Percentiles rank a stretch among this genome's conserved stretches.
These are phyloP conservation scores for Neolamprologus brichardi DNA, from an alignment of 2,113 vertebrate genomes.

Conservation along the genomic window DNA sequence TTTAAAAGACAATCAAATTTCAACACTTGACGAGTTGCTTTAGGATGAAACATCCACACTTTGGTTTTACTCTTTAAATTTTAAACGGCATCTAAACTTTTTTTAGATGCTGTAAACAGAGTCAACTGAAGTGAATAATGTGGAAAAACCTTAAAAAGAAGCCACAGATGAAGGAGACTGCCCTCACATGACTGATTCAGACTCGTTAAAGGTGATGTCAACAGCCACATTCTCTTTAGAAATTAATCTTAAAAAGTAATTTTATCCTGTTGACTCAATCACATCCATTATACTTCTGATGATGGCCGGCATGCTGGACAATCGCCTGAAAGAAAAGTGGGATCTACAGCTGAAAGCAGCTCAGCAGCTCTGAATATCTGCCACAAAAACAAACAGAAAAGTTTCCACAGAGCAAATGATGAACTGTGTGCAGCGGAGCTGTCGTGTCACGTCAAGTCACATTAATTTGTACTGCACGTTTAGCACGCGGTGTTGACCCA, in stretches of 20 bases:
- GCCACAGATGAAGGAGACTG: not conserved
- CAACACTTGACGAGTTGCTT: not conserved
- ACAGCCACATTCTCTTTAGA: not conserved
- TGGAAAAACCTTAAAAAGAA: not conserved
- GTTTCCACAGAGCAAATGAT: not conserved
- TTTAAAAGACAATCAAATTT: not conserved
- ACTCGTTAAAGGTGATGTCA: not conserved
- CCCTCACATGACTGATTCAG: not conserved
- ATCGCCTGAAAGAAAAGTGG: not conserved
- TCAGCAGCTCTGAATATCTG: not conserved
- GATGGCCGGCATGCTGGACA: fast-evolving
- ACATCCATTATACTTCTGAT: not conserved
- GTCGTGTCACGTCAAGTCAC: not conserved
- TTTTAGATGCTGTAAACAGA: not conserved
- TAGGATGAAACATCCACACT: not conserved
- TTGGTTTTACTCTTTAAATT: not conserved
- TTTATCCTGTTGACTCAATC: not conserved
- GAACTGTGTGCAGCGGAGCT: not conserved
- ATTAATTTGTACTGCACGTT: not conserved
- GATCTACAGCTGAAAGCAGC: not conserved
- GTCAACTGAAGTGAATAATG: not conserved
- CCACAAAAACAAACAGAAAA: not conserved
- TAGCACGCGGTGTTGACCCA: fast-evolving
- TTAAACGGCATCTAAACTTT: not conserved
- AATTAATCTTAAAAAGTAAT: not conserved